Evolutionary conservation across 2,888 invertebrate species (phyloP).

Genomic region (Nezara viridula): DNA sequence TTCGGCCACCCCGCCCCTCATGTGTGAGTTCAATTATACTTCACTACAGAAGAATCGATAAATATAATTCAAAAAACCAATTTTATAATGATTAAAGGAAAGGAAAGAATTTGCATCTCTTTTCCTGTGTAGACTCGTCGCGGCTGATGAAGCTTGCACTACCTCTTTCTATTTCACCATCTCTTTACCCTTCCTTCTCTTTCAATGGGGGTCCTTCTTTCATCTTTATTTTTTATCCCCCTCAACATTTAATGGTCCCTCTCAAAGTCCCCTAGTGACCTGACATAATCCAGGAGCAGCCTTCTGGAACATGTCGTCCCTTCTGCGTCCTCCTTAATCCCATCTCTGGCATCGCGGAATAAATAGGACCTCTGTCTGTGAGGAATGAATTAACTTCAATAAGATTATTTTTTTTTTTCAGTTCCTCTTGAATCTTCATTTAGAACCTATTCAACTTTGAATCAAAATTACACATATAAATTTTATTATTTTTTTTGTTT

Average conservation of each 20-base stretch:
- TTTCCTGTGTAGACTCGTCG: too few species aligned
- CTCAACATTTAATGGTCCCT: slow-evolving; percentile 40
- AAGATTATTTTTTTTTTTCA: neutral
- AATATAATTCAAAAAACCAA: too few species aligned
- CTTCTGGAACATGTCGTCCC: slow-evolving; percentile 19
- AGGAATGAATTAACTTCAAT: neutral
- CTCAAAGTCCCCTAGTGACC: neutral
- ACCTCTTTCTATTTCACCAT: neutral
- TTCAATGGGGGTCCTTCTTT: neutral
- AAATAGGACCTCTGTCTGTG: neutral
- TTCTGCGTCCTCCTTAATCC: neutral
- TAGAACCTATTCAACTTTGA: too few species aligned
- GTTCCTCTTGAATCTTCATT: too few species aligned
- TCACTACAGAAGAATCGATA: too few species aligned
- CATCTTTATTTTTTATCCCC: slow-evolving; percentile 9
- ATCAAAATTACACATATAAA: too few species aligned
- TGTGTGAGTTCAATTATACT: too few species aligned
- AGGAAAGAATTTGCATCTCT: too few species aligned
- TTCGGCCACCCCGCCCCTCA: too few species aligned
- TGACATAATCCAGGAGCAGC: slow-evolving; percentile 25
- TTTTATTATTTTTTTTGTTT: too few species aligned
- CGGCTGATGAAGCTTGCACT: too few species aligned
- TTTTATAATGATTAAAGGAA: too few species aligned
- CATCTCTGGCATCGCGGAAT: neutral
- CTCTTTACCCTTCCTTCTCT: neutral